Base-by-base conservation (phyloP, 2,113 vertebrate species). In the Podarcis raffonei region DNA sequence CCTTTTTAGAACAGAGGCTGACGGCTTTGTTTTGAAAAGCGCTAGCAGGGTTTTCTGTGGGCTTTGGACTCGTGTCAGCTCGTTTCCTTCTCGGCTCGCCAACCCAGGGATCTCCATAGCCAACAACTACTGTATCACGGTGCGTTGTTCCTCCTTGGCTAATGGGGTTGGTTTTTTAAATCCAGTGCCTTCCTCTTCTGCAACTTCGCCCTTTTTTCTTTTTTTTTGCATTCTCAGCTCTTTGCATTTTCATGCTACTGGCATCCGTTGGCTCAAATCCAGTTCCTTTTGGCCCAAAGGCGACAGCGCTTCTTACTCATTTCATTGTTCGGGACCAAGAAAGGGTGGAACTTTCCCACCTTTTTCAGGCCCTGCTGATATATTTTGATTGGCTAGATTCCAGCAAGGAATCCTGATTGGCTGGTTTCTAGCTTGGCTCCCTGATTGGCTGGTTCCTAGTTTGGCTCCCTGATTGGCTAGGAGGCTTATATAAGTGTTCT, bases 1-100 rank as follows among this genome's bases (percentile, higher is more conserved):
- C 90, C 94, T 94, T 91, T 95, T 94, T 90, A 93, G 94, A 96
- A 90, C 91, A 53, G 94, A 88, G 89, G 89, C 91, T 94, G 94
- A 88, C 93, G 92, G 89, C 90, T 87, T 94, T 92, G 91, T 87
- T 92, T 93, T 83, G 23, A 85, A 39, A 84, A 2, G 48, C 76
- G 93, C 85, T 76, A 4, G 23, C 4, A 4, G 18, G 86, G 90
- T 90, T 39, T 92, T 16, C 83, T 94, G 87, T 84, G 90, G 94
- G 83, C 2, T 94, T 15, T 92, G 89, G 92, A 92, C 90, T 53
- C 48, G 3, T 53, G 48, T 53, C 48, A 53, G 48, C 87, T 93
- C 77, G 4, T 18, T 65, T 86, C 30, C 75, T 94, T 93, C 87
- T 16, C 62, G 9, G 87, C 90, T 83, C 85, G 81, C 90, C 74